Evolutionary conservation across 2,113 vertebrate genomes (phyloP), one percentile per base, ranked within the genome.

Genomic region (Vimba vimba): DNA sequence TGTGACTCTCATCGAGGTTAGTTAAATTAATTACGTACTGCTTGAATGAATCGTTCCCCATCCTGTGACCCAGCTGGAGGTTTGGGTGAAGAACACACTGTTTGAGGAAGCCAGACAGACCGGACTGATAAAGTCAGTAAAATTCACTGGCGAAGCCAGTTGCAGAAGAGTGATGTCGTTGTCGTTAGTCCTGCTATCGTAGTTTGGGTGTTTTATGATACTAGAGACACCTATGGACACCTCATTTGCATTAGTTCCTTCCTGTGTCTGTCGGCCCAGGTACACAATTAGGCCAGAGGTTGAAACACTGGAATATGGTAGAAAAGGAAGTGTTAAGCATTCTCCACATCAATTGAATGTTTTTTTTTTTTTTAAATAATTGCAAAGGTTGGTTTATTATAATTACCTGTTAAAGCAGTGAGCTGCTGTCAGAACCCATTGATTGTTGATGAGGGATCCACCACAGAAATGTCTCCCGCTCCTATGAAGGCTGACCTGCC

Each of bases 351-450:
- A 27, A 74, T 15, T 30, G 36, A 21, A 6, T 15, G 23, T 39
- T 39, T 39, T 39, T 43, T 1, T 8, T 75, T 93, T 88, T 91
- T n/a, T n/a, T n/a, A n/a, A n/a, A n/a, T n/a, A n/a, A n/a, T n/a
- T n/a, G n/a, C n/a, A n/a, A n/a, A n/a, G n/a, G n/a, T n/a, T n/a
- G n/a, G n/a, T n/a, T n/a, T n/a, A n/a, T n/a, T n/a, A 0, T 90
- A 73, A 60, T 90, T 88, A 95, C 93, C 88, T 91, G 86, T 71
- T 19, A 64, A 33, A 86, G 87, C 92, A 93, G 88, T 96, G 95
- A 0, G 94, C 94, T 0, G 95, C 96, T 0, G 92, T 94, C 45
- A 96, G 89, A 68, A 96, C 80, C 94, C 94, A 96, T 78, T 89
- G 75, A 1, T 73, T 86, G 50, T 91, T 92, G 88, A 97, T 93